phyloP scores from a whole-genome alignment of 1,140 invertebrate species.

The Andrena cerasifolii region DNA sequence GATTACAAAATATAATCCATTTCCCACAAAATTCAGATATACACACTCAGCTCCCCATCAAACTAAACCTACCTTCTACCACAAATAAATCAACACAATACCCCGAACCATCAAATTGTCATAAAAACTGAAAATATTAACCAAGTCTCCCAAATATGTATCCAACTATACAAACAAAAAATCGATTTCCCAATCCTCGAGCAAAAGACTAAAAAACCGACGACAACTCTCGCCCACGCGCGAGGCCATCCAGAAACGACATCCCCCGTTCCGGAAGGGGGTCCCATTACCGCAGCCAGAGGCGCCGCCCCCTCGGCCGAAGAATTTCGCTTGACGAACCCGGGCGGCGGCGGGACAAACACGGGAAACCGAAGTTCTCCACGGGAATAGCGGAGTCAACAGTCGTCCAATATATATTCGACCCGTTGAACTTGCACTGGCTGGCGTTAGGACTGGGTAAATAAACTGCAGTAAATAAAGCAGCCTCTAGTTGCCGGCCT shows the following conservation, averaged over 20 bases:
- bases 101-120: too few relatives aligned
- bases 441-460: conserved; percentile 47
- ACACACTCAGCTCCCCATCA: too few relatives aligned
- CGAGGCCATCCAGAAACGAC: background rate
- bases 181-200: background rate
- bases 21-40: too few relatives aligned
- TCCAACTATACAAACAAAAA: too few relatives aligned
- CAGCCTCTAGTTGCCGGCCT: conserved; percentile 22
- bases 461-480: conserved; percentile 56
- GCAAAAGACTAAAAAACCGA: background rate
- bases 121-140: too few relatives aligned
- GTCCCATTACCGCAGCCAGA: conserved; percentile 21
- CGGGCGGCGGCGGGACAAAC: conserved; percentile 20
- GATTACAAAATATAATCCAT: too few relatives aligned
- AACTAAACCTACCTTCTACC: too few relatives aligned
- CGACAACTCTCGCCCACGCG: background rate
- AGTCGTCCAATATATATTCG: conserved; percentile 44
- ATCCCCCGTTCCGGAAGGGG: background rate
- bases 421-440: conserved; percentile 47
- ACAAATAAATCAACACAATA: too few relatives aligned
- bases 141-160: too few relatives aligned
- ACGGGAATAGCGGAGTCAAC: conserved; percentile 36
- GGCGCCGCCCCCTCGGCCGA: conserved; percentile 11
- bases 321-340: conserved; percentile 41
- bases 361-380: conserved; percentile 43